Percentiles rank a stretch among this genome's conserved stretches.
phyloP scores from a whole-genome alignment of 2,888 invertebrate species.

The Actias luna region DNA sequence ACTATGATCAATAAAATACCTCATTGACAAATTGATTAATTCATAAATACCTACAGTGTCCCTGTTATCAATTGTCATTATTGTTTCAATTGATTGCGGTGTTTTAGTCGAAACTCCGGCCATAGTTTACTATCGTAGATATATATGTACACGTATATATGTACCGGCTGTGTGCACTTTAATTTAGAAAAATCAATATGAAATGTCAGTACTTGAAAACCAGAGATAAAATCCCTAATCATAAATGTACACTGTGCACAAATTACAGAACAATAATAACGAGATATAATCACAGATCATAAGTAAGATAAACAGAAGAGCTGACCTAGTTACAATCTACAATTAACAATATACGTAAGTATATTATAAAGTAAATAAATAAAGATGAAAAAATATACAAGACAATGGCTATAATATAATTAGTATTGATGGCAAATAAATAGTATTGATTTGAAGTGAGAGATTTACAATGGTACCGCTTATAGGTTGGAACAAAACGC shows the following conservation, averaged over 20 bases:
- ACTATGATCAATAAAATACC: background rate
- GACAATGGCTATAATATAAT: background rate
- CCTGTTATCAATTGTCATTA: slow-evolving; percentile 59
- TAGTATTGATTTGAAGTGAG: too few species aligned
- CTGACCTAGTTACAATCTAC: background rate
- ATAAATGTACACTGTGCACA: too few species aligned
- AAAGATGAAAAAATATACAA: background rate
- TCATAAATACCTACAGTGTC: slow-evolving; percentile 46
- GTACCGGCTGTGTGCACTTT: background rate
- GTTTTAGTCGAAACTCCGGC: slow-evolving; percentile 21
- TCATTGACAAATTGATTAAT: background rate
- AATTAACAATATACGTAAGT: background rate
- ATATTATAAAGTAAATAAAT: background rate
- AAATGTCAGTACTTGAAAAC: slow-evolving; percentile 1
- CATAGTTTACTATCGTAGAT: slow-evolving; percentile 23
- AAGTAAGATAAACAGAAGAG: background rate
- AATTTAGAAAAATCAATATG: background rate
- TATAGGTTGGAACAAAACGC: too few species aligned
- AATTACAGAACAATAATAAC: too few species aligned
- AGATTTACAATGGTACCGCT: too few species aligned
- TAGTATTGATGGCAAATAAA: too few species aligned
- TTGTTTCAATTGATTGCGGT: slow-evolving; percentile 57
- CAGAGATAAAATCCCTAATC: background rate
- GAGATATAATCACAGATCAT: background rate
- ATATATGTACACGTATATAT: background rate